phyloP scores from a whole-genome alignment of 2,888 invertebrate species.

The Agriotes lineatus region DNA sequence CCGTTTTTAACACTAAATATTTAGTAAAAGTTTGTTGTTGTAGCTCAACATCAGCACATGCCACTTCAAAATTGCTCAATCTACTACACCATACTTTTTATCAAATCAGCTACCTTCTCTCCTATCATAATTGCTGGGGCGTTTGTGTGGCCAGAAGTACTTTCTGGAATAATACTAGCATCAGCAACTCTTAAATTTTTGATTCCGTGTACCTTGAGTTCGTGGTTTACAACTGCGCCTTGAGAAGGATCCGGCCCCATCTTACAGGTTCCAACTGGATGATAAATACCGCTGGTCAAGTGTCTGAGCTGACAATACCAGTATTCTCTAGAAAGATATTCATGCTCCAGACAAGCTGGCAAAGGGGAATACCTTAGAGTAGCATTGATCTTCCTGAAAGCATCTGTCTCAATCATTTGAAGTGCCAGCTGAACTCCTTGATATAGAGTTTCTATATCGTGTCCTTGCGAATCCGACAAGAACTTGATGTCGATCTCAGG shows the following conservation, averaged over 20 bases:
- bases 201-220: slow-evolving; percentile 68
- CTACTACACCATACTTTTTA: too few species aligned
- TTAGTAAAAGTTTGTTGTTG: too few species aligned
- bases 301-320: slow-evolving; percentile 67
- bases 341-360: slow-evolving; percentile 65
- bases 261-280: slow-evolving; percentile 68
- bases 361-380: slow-evolving; percentile 68
- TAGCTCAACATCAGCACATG: too few species aligned
- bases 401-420: slow-evolving; percentile 64
- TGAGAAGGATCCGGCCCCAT: slow-evolving; percentile 68
- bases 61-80: too few species aligned
- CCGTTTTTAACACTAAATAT: too few species aligned
- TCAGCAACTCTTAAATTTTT: too few species aligned
- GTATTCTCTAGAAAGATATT: slow-evolving; percentile 64
- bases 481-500: slow-evolving; percentile 54
- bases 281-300: slow-evolving; percentile 65
- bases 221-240: slow-evolving; percentile 67
- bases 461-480: slow-evolving; percentile 65
- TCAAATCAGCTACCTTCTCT: slow-evolving; percentile 48
- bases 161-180: slow-evolving; percentile 69
- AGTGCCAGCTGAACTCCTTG: slow-evolving; percentile 67
- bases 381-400: slow-evolving; percentile 72
- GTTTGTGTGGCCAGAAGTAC: slow-evolving; percentile 68
- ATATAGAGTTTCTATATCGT: slow-evolving; percentile 75
- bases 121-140: slow-evolving; percentile 69